phyloP scores from a whole-genome alignment of 2,888 invertebrate species.

The Blastobasis lacticolella region DNA sequence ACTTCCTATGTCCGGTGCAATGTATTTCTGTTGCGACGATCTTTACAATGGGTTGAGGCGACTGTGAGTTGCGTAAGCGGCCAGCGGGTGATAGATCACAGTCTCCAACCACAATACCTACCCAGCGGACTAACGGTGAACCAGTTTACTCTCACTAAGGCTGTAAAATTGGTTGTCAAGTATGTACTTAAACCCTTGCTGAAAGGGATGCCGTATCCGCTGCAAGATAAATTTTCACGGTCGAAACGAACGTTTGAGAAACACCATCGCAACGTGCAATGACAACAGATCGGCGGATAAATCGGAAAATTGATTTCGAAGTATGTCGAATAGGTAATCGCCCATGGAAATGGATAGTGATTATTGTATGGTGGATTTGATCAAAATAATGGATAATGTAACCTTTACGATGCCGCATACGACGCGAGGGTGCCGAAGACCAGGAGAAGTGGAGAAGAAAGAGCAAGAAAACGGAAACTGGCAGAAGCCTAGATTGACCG shows the following conservation, averaged over 20 bases:
- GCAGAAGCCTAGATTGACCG: too few species aligned
- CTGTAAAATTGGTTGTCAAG: too few species aligned
- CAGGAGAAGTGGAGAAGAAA: too few species aligned
- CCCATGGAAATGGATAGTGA: background rate
- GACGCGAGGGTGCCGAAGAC: too few species aligned
- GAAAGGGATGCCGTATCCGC: too few species aligned
- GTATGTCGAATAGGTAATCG: background rate
- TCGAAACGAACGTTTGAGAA: constrained; percentile 16
- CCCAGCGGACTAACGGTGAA: too few species aligned
- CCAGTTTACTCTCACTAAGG: too few species aligned
- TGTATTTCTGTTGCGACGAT: constrained; percentile 15
- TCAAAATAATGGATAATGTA: too few species aligned
- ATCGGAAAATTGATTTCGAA: constrained; percentile 19
- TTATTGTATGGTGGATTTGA: too few species aligned
- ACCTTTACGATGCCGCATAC: too few species aligned
- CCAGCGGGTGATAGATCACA: constrained; percentile 19
- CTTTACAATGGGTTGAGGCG: constrained; percentile 19
- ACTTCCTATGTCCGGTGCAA: constrained; percentile 26
- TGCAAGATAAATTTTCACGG: constrained; percentile 3
- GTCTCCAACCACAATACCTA: background rate
- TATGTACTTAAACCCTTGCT: too few species aligned
- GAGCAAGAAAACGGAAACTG: too few species aligned
- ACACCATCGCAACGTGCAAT: constrained; percentile 20
- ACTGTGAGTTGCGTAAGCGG: constrained; percentile 24
- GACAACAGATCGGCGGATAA: constrained; percentile 17